These are phyloP conservation scores for Lepisosteus oculatus DNA, from an alignment of 2,113 vertebrate species.

Conservation along the genomic window DNA sequence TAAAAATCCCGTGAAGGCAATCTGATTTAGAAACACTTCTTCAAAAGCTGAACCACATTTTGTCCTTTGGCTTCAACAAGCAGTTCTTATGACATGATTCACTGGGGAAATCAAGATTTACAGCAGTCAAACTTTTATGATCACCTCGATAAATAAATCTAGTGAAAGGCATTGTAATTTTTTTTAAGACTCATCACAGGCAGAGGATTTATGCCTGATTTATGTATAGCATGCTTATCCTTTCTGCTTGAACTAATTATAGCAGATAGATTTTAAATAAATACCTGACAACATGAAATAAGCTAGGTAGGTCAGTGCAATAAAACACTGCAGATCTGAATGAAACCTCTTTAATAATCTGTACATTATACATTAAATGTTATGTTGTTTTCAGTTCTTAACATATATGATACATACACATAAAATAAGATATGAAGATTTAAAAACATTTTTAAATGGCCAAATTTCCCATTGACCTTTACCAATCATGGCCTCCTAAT, in stretches of 20 bases:
- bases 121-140: constrained; percentile 42
- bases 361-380: no score
- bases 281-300: constrained; percentile 17
- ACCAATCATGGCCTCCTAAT: no score
- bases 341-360: constrained; percentile 2
- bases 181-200: not conserved
- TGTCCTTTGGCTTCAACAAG: constrained; percentile 10
- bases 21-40: not conserved
- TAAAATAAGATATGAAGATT: no score
- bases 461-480: no score
- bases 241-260: constrained; percentile 32
- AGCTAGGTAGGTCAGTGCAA: constrained; percentile 8
- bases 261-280: constrained; percentile 31
- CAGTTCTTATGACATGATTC: constrained; percentile 32
- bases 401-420: no score
- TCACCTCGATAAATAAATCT: constrained; percentile 6
- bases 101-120: constrained; percentile 21
- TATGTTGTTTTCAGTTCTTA: no score
- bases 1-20: no score
- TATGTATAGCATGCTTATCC: constrained; percentile 28
- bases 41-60: not conserved
- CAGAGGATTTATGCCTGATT: constrained; percentile 32
- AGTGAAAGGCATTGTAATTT: not conserved
- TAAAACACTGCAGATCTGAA: not conserved
- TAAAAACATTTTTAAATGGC: no score